Base-by-base conservation (phyloP, 2,888 invertebrate genomes). In the Sesamia inferens region DNA sequence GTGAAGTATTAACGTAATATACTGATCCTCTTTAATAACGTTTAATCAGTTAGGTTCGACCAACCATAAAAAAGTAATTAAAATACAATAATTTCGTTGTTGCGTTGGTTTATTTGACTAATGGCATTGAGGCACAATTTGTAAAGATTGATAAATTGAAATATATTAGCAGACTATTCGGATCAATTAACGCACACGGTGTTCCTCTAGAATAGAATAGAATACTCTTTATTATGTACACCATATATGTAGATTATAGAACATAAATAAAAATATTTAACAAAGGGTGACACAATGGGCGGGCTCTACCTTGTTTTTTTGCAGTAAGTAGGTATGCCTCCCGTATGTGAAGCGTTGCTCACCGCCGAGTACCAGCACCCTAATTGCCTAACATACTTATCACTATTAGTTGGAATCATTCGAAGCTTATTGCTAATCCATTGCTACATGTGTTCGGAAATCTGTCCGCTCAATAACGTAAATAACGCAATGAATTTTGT, bases 101-200 rank as follows among this genome's bases (percentile, higher is more conserved):
- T 22, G n/a, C 10, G 11, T 31, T 57, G 19, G 22, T 59, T 76
- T 48, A 51, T 57, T 64, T 47, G 44, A 54, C 55, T 64, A 81
- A 63, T 51, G 63, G 54, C 59, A 57, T 24, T 57, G 62, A 44
- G 51, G 1, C 39, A 22, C 39, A 16, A 10, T 8, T 63, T 68
- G 57, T 48, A 61, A n/a, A 69, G 16, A 71, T 76, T 68, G 44
- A 62, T 81, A 71, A 71, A 81, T 79, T 79, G 68, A 64, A 69
- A 66, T 70, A 59, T 59, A 79, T 64, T 79, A 64, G 44, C n/a
- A 1, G 54, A 68, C 67, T 67, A 67, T 70, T 68, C 47, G 1
- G 63, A 70, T 22, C 54, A 48, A 62, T 69, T 59, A 59, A 31
- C 14, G 31, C 44, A 31, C 31, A 44, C 51, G 47, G 10, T 68